Percentiles rank a stretch among this genome's conserved stretches.
Evolutionary conservation across 2,113 vertebrate species (phyloP).

Genomic region (Macrotus californicus): DNA sequence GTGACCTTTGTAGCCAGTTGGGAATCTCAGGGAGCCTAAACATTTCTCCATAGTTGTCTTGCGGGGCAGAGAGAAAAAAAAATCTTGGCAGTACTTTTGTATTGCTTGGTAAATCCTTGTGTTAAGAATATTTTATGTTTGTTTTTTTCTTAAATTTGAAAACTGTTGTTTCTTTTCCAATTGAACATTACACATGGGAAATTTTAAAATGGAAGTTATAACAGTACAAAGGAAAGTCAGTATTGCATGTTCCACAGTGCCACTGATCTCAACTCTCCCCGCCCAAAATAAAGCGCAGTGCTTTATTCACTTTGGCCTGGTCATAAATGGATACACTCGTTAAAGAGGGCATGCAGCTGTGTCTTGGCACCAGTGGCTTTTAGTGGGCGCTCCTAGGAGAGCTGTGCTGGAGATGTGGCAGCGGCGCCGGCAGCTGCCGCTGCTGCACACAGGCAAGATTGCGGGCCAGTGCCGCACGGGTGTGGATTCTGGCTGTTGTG

Average conservation of each 20-base stretch:
- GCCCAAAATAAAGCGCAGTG: neutral
- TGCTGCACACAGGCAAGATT: neutral
- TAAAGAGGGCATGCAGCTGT: neutral
- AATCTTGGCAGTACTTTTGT: neutral
- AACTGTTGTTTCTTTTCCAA: neutral
- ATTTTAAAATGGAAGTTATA: constrained; percentile 20
- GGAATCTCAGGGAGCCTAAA: neutral
- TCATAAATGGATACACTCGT: neutral
- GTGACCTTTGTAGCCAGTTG: neutral
- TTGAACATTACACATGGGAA: neutral
- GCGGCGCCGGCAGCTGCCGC: neutral
- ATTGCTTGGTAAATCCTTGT: constrained; percentile 9
- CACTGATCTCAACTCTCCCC: neutral
- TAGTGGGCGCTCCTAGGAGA: neutral
- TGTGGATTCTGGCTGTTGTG: neutral
- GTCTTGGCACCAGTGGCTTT: neutral
- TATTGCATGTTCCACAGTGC: neutral
- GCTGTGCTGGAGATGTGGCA: neutral
- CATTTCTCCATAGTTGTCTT: neutral
- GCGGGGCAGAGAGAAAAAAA: neutral
- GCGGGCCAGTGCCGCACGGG: too few relatives aligned
- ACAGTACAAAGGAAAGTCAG: neutral
- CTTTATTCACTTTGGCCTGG: neutral
- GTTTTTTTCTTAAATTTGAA: constrained; percentile 1
- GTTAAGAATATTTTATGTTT: neutral